A percentile compares a stretch with the other conserved stretches of the same genome.
Conservation (phyloP, 2,113 vertebrate species). For the Chionis minor region DNA sequence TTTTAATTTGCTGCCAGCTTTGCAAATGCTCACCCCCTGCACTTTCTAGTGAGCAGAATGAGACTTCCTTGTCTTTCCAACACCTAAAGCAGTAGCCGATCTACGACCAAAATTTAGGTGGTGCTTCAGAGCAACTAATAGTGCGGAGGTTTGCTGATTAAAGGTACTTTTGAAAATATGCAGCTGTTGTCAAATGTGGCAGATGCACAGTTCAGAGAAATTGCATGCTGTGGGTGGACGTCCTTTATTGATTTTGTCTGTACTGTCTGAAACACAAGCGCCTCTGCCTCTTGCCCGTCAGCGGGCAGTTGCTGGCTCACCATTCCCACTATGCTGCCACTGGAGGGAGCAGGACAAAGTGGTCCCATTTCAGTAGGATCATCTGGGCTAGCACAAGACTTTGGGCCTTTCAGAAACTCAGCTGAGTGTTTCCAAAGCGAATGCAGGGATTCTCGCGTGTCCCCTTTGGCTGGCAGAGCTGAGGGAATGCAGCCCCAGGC, state of each 20-base stretch:
- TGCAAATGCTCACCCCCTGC: background rate
- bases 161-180: background rate
- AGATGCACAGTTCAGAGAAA: background rate
- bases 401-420: background rate
- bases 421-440: background rate
- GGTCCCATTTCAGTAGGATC: background rate
- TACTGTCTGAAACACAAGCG: fast-evolving
- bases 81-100: background rate
- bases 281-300: background rate
- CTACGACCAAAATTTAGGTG: background rate
- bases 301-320: background rate
- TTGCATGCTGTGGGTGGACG: background rate
- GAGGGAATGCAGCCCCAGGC: too few relatives aligned
- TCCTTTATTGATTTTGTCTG: background rate
- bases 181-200: background rate
- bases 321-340: fast-evolving
- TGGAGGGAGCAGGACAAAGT: background rate
- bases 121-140: background rate
- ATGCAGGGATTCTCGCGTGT: fast-evolving
- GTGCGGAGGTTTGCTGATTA: background rate
- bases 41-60: background rate
- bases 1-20: background rate
- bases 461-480: background rate
- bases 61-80: background rate
- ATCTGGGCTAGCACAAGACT: background rate